These are phyloP conservation scores for Cnemophilus loriae DNA, from an alignment of 2,113 vertebrate species.

Conservation along the genomic window DNA sequence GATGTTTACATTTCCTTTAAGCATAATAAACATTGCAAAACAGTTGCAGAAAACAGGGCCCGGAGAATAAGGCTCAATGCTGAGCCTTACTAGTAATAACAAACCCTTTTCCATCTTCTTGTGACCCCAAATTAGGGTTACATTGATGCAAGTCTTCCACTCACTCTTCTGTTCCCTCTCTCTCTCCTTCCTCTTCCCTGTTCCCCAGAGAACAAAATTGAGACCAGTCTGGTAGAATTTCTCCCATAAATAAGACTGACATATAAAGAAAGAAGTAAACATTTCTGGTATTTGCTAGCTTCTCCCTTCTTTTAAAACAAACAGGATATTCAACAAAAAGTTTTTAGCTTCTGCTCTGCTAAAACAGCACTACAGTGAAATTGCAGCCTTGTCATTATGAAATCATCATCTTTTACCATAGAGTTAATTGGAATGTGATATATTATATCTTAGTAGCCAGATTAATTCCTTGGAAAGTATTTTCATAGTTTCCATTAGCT, in stretches of 20 bases:
- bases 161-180: not conserved
- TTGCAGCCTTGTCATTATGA: conserved; percentile 26
- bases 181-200: not conserved
- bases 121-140: not conserved
- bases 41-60: not conserved
- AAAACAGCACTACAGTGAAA: not conserved
- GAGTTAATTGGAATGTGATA: conserved; percentile 52
- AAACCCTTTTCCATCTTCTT: not conserved
- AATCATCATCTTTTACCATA: conserved; percentile 39
- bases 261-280: not conserved
- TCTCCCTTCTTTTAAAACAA: not conserved
- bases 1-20: not conserved
- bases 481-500: conserved; percentile 56
- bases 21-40: not conserved
- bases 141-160: not conserved
- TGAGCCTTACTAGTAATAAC: not conserved
- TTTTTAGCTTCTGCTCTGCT: not conserved
- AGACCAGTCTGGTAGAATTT: not conserved
- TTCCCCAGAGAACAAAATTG: not conserved
- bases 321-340: not conserved
- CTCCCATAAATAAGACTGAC: not conserved
- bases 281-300: not conserved
- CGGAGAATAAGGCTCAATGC: not conserved
- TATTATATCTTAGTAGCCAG: conserved; percentile 37
- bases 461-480: conserved; percentile 59